These are phyloP conservation scores for Glaucidium brasilianum DNA, from an alignment of 2,113 vertebrate genomes.

Conservation along the genomic window DNA sequence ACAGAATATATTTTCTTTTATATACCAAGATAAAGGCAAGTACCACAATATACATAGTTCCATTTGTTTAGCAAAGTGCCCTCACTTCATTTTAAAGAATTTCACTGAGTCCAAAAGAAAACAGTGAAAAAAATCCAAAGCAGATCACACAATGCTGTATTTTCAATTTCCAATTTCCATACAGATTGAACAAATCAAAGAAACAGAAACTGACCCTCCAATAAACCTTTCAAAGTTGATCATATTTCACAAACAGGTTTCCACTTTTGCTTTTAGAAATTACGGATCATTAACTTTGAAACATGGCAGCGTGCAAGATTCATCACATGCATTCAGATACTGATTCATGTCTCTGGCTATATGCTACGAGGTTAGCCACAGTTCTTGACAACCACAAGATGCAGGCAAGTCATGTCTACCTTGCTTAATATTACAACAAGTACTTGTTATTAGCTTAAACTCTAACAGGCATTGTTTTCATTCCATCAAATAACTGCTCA, in stretches of 20 bases:
- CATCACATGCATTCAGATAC: background rate
- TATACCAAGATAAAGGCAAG: background rate
- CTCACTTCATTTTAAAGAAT: background rate
- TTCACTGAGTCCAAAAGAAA: background rate
- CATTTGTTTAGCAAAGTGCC: background rate
- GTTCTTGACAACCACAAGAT: background rate
- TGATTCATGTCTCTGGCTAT: background rate
- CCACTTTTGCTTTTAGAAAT: background rate
- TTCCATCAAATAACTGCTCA: background rate
- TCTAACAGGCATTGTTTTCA: background rate
- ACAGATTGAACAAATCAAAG: background rate
- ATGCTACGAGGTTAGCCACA: background rate
- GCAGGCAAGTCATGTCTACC: accelerated
- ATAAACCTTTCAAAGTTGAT: background rate
- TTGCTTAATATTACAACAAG: background rate
- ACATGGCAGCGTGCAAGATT: background rate
- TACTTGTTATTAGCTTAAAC: background rate
- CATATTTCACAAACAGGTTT: background rate
- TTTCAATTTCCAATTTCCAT: background rate
- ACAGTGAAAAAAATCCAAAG: background rate
- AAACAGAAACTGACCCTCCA: background rate
- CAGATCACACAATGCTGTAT: background rate
- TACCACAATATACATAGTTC: background rate
- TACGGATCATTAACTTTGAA: background rate
- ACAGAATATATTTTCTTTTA: background rate